These are phyloP conservation scores for Calcarius lapponicus DNA, from an alignment of 2,797 vertebrate species.

Conservation along the genomic window DNA sequence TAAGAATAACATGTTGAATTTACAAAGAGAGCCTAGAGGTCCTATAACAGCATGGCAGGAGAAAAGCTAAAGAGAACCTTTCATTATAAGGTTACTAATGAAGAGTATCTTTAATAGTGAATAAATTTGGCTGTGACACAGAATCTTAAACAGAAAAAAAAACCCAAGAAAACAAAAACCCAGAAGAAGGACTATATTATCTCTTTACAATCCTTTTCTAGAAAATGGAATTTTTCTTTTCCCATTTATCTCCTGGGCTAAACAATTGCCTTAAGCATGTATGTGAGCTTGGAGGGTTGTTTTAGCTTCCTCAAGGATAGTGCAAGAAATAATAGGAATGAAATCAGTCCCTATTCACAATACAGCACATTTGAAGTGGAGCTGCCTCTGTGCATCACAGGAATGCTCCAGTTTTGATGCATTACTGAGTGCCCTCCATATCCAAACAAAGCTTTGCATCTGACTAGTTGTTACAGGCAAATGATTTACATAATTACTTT, in stretches of 20 bases:
- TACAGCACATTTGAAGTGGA: neutral
- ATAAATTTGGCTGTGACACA: conserved; percentile 52
- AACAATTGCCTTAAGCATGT: conserved; percentile 51
- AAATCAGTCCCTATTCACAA: conserved; percentile 10
- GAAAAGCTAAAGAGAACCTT: conserved; percentile 61
- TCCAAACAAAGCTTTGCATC: conserved; percentile 50
- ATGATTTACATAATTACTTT: conserved; percentile 58
- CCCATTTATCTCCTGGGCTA: conserved; percentile 22
- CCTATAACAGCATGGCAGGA: neutral
- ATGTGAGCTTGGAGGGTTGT: conserved; percentile 42
- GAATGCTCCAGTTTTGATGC: conserved; percentile 17
- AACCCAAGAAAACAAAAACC: no score
- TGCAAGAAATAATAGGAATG: neutral
- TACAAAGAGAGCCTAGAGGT: neutral
- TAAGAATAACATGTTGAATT: conserved; percentile 48
- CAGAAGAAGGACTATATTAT: neutral
- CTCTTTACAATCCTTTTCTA: conserved; percentile 9
- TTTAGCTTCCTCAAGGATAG: conserved; percentile 58
- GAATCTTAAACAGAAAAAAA: conserved; percentile 19
- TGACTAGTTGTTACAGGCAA: conserved; percentile 40
- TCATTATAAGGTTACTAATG: conserved; percentile 30
- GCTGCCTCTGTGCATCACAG: neutral
- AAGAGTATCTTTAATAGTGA: conserved; percentile 55
- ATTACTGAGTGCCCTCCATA: neutral
- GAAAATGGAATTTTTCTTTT: conserved; percentile 12